Percentiles rank a stretch among this genome's conserved stretches.
phyloP scores from a whole-genome alignment of 2,888 invertebrate species.

The Cantharis rufa region DNA sequence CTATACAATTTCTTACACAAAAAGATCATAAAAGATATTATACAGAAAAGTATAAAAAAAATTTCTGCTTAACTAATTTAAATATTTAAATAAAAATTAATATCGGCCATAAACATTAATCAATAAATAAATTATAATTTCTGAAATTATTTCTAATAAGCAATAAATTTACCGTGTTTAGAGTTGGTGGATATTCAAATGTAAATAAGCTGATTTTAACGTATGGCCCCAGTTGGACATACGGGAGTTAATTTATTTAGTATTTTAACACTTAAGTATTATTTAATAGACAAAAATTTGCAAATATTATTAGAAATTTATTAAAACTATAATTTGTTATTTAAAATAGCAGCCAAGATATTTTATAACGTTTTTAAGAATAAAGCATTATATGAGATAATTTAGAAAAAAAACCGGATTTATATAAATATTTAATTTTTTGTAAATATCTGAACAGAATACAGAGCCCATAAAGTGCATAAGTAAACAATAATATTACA shows the following conservation, averaged over 20 bases:
- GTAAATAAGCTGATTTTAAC: not conserved
- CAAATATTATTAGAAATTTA: not conserved
- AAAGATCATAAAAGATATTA: not conserved
- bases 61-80: not conserved
- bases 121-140: not conserved
- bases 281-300: not conserved
- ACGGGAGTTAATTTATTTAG: not conserved
- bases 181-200: not conserved
- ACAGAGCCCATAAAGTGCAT: too few species aligned
- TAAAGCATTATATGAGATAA: not conserved
- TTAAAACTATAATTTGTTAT: not conserved
- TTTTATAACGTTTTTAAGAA: not conserved
- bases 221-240: not conserved
- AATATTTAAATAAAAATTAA: slow-evolving; percentile 2
- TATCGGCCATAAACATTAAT: not conserved
- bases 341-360: not conserved
- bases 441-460: not conserved
- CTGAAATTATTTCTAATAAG: not conserved
- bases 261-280: not conserved
- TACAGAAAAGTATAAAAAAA: not conserved
- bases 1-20: not conserved
- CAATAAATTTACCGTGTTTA: not conserved
- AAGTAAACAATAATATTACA: too few species aligned
- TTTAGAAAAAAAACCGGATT: not conserved
- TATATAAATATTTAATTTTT: not conserved